Percentiles rank a stretch among this genome's conserved stretches.
phyloP scores from a whole-genome alignment of 2,113 vertebrate species.

The Nothocercus nigrocapillus region DNA sequence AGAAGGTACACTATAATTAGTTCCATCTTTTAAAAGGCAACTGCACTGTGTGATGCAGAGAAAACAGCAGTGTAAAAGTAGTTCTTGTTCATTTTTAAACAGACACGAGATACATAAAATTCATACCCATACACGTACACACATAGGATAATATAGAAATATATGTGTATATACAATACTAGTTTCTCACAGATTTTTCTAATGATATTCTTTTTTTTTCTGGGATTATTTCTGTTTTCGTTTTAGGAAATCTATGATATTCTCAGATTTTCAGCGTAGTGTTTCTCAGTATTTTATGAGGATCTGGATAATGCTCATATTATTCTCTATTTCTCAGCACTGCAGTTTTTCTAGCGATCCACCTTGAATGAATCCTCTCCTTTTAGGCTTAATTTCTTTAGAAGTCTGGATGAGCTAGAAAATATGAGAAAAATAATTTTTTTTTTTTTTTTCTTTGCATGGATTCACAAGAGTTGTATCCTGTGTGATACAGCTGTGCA shows the following conservation, averaged over 20 bases:
- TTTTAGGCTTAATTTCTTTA: background rate
- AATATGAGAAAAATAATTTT: background rate
- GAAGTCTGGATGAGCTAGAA: background rate
- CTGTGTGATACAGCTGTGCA: background rate
- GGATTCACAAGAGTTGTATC: background rate
- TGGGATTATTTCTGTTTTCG: background rate
- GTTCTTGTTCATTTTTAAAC: background rate
- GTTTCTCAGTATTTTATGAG: background rate
- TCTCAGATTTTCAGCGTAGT: background rate
- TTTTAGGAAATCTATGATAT: background rate
- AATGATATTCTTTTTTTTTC: background rate
- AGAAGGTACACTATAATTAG: background rate
- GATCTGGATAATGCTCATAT: background rate
- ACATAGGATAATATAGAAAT: background rate
- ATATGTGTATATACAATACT: background rate
- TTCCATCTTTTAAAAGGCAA: background rate
- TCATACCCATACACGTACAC: background rate
- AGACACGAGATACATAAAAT: background rate
- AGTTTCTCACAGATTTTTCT: background rate
- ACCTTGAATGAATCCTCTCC: background rate
- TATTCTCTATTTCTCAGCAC: background rate
- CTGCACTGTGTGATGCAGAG: background rate
- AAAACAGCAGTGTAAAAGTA: background rate
- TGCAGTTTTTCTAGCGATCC: background rate
- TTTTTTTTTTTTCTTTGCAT: background rate